Base-by-base conservation (phyloP, 2,888 invertebrate species). In the Sisyra nigra region DNA sequence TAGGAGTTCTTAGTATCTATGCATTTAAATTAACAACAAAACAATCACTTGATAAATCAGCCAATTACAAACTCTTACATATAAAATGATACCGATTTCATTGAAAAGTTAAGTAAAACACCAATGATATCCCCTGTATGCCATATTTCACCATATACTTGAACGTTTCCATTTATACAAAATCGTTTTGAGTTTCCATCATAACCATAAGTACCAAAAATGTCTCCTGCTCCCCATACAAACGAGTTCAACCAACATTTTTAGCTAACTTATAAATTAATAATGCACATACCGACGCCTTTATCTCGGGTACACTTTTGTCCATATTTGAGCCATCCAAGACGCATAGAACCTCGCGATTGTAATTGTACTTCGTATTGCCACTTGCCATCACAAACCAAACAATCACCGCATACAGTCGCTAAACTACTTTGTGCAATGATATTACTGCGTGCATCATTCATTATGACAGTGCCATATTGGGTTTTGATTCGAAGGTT, bases 321-420 rank as follows among this genome's bases (percentile, higher is more conserved):
- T 9, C 41, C 41, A 34, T 41, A 34, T 6, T 41, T 33, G 7
- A 41, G 4, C 41, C 41, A 41, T 5, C 41, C 41, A 11, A 41
- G 11, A 3, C 41, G 30, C 34, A 41, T 41, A n/a, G 34, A 18
- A 7, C 41, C 41, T n/a, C 41, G 33, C n/a, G 41, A 34, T 17
- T 34, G 17, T 11, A 41, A 34, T 31, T 19, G 14, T 1, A 41
- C 41, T 24, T 41, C 41, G 14, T 41, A 41, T 15, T 30, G 29
- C 41, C 41, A 41, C 6, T 34, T 19, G 4, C 41, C 41, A 7
- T 15, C 13, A 19, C 33, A 34, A 2, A 41, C 41, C 8, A 41
- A 24, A 19, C 41, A 41, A 31, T 41, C 34, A 9, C 31, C 41
- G 7, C 11, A 15, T 6, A 41, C 41, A 9, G 34, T 41, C 1